Evolutionary conservation across 2,113 vertebrate species (phyloP), one percentile per base, ranked within the genome.

Genomic region (Brachyistius frenatus): DNA sequence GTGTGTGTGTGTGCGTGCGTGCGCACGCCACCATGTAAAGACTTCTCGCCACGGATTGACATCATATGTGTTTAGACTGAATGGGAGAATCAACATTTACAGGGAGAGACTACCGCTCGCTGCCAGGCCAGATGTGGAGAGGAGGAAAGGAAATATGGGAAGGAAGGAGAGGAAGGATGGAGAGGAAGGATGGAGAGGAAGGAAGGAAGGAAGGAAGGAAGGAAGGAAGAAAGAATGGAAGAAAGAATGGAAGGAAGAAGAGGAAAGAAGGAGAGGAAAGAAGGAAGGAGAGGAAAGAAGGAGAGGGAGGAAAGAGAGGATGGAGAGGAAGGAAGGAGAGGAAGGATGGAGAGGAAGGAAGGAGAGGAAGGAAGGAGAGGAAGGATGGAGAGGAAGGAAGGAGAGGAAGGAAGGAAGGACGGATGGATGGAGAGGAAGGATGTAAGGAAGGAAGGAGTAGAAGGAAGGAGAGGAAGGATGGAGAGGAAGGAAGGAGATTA

Each of bases 51-150:
- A 31, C 44, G 50, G 58, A 79, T 85, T 83, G 71, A 82, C 79
- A 83, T 88, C 87, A 85, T 73, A 36, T 91, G 89, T 84, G 80
- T 86, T 91, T 74, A 79, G 76, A 73, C 71, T 83, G 83, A 89
- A 67, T 32, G 7, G 50, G 41, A 23, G 78, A 73, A 37, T 84
- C 83, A 76, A 64, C 53, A 56, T 71, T 74, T 63, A 63, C 62
- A 39, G 53, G 9, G 72, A 9, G 75, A 71, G 35, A 52, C 80
- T 72, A 60, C 65, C 11, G 63, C 67, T 66, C 35, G 68, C 68
- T 87, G 70, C 78, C 84, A 85, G 52, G 49, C 41, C 81, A 87
- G 81, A 78, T 85, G 80, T 73, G 30, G 8, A 56, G 60, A 53
- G 60, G 58, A 44, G 33, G 58, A 66, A 76, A 44, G 35, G 41